phyloP scores from a whole-genome alignment of 2,797 vertebrate species.

The Crotalus adamanteus region DNA sequence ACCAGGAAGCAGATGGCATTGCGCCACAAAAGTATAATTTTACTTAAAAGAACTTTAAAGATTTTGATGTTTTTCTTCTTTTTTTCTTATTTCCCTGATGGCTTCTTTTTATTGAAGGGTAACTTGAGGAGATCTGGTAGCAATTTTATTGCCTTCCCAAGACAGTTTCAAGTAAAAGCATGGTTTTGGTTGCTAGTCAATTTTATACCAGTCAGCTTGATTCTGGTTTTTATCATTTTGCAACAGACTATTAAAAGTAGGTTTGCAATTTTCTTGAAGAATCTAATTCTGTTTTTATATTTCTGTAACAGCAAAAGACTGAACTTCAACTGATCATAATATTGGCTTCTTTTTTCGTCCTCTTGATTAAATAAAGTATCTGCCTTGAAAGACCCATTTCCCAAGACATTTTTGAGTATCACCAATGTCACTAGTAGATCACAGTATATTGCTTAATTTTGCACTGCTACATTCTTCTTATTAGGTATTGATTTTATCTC shows the following conservation, averaged over 20 bases:
- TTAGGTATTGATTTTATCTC: constrained; percentile 48
- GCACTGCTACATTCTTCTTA: constrained; percentile 40
- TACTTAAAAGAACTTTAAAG: constrained; percentile 71
- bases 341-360: constrained; percentile 57
- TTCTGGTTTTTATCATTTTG: constrained; percentile 73
- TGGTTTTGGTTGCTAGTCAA: constrained; percentile 69
- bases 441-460: constrained; percentile 51
- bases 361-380: constrained; percentile 55
- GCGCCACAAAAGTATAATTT: constrained; percentile 69
- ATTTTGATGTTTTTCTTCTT: constrained; percentile 72
- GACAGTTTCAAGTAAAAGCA: constrained; percentile 76
- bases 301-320: constrained; percentile 64
- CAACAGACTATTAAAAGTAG: constrained; percentile 62
- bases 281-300: constrained; percentile 53
- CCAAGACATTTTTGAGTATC: constrained; percentile 45
- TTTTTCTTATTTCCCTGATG: constrained; percentile 73
- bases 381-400: constrained; percentile 49
- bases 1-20: constrained; percentile 69
- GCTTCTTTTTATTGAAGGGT: constrained; percentile 78
- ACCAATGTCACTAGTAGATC: constrained; percentile 49
- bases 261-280: constrained; percentile 61
- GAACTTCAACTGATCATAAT: constrained; percentile 64
- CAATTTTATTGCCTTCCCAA: constrained; percentile 77
- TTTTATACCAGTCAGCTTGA: constrained; percentile 70
- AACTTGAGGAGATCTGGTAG: constrained; percentile 78